These are phyloP conservation scores for Dufourea novaeangliae DNA, from an alignment of 1,140 invertebrate genomes.

Conservation along the genomic window DNA sequence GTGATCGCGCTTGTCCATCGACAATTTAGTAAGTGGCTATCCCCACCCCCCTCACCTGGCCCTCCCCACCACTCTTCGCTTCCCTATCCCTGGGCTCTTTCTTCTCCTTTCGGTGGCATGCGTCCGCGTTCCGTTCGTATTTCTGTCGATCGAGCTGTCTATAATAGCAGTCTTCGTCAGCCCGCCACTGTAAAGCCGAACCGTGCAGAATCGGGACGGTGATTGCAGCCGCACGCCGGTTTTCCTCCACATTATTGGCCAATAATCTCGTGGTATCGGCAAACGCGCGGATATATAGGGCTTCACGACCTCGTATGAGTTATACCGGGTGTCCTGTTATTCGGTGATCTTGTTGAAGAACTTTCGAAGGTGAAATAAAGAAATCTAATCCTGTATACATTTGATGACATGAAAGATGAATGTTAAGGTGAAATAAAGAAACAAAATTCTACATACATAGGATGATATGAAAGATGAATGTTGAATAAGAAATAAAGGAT, in stretches of 20 bases:
- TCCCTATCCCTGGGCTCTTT: constrained; percentile 16
- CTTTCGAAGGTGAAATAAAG: too few relatives aligned
- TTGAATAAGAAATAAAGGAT: too few relatives aligned
- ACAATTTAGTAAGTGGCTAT: constrained; percentile 64
- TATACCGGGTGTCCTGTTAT: constrained; percentile 9
- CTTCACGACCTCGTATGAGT: background rate
- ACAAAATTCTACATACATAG: too few relatives aligned
- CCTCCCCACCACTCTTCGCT: background rate
- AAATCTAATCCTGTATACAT: too few relatives aligned
- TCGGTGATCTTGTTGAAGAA: too few relatives aligned
- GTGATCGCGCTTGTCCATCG: constrained; percentile 60
- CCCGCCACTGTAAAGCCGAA: constrained; percentile 2
- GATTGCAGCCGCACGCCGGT: constrained; percentile 31
- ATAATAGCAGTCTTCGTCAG: constrained; percentile 12
- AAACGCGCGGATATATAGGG: constrained; percentile 38
- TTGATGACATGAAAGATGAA: too few relatives aligned
- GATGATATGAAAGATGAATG: too few relatives aligned
- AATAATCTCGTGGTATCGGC: constrained; percentile 66
- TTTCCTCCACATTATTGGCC: constrained; percentile 67
- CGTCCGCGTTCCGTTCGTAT: background rate
- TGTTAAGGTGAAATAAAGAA: too few relatives aligned
- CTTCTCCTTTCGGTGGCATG: constrained; percentile 5
- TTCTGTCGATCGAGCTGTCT: constrained; percentile 17
- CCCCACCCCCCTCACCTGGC: too few relatives aligned
- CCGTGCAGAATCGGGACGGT: constrained; percentile 18